These are phyloP conservation scores for Dipus sagitta DNA, from an alignment of 2,797 vertebrate species.

Conservation along the genomic window DNA sequence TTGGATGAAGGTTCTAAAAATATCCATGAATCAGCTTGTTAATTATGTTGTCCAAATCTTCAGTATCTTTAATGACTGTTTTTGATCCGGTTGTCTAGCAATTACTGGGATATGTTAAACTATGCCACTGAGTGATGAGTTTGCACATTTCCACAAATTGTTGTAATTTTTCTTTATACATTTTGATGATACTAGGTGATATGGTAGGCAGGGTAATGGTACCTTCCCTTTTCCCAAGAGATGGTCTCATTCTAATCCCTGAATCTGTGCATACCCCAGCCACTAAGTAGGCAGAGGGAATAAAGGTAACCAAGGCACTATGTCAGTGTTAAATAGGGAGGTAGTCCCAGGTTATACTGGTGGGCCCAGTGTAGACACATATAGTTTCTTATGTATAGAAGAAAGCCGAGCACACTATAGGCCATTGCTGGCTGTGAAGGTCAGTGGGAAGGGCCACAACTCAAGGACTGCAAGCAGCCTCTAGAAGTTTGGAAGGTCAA, in stretches of 20 bases:
- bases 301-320: neutral
- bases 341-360: neutral
- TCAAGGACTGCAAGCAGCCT: neutral
- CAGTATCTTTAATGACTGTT: constrained; percentile 30
- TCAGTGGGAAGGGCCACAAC: neutral
- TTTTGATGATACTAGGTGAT: neutral
- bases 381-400: neutral
- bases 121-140: neutral
- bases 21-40: constrained; percentile 29
- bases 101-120: constrained; percentile 24
- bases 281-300: neutral
- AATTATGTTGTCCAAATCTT: constrained; percentile 50
- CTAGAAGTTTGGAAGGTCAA: neutral
- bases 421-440: neutral
- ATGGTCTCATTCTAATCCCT: neutral
- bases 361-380: neutral
- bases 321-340: neutral
- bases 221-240: neutral
- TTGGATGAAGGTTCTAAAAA: constrained; percentile 37
- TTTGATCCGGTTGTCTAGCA: constrained; percentile 45
- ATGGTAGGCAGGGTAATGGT: neutral
- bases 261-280: neutral
- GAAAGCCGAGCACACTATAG: neutral
- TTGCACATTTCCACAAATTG: neutral
- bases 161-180: neutral